Evolutionary conservation across 2,113 vertebrate genomes (phyloP).

Genomic region (Pangasianodon hypophthalmus): DNA sequence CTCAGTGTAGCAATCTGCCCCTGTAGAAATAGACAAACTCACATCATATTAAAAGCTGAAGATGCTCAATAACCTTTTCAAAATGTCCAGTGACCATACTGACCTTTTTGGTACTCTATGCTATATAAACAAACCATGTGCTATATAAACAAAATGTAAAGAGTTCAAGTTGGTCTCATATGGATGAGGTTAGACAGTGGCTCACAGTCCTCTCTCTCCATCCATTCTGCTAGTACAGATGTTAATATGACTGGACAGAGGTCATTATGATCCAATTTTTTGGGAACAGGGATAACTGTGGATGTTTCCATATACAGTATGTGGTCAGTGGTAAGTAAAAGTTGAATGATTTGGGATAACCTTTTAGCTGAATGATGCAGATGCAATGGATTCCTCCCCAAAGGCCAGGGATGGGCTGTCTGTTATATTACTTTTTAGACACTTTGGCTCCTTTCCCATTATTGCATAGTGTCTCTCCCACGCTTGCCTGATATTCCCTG

Average conservation of each 20-base stretch:
- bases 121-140: not conserved
- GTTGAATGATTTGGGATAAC: conserved; percentile 12
- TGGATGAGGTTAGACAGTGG: not conserved
- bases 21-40: not conserved
- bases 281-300: not conserved
- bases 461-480: conserved; percentile 12
- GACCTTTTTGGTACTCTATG: not conserved
- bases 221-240: not conserved
- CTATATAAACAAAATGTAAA: not conserved
- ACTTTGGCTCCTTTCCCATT: conserved; percentile 14
- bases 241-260: not conserved
- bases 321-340: not conserved
- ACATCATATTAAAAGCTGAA: not conserved
- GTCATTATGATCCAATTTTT: not conserved
- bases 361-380: conserved; percentile 17
- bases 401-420: not conserved
- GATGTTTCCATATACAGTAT: not conserved
- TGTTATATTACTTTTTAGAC: conserved; percentile 15
- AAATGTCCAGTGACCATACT: not conserved
- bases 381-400: conserved; percentile 17
- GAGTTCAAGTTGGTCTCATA: too few relatives aligned
- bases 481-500: conserved; percentile 22
- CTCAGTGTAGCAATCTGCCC: not conserved
- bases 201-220: not conserved
- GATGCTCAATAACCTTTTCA: not conserved